phyloP scores from a whole-genome alignment of 2,797 vertebrate species.

The Pachyuromys duprasi region DNA sequence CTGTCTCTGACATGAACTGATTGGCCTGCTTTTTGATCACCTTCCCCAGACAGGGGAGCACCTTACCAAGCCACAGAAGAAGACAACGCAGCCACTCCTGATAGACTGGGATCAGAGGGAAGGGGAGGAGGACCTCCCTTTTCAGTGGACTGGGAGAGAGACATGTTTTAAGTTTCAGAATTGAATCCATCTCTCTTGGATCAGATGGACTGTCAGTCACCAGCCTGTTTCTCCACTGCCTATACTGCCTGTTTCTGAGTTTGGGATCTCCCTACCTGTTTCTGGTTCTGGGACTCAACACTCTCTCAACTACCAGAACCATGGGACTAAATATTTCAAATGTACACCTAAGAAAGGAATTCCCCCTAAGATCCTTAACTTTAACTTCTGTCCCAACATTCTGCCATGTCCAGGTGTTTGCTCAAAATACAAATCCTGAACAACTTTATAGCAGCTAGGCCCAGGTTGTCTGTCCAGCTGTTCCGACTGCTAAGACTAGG shows the following conservation, averaged over 20 bases:
- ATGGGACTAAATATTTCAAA: neutral
- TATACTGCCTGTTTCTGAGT: neutral
- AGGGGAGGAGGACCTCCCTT: too few species aligned
- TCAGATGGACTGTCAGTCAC: neutral
- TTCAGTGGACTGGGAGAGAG: too few species aligned
- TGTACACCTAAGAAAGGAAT: neutral
- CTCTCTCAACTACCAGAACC: neutral
- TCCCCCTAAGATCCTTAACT: neutral
- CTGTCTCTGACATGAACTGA: too few species aligned
- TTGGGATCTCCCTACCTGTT: neutral
- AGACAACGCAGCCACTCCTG: too few species aligned
- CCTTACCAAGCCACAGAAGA: too few species aligned
- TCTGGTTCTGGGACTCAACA: neutral
- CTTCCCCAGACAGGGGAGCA: too few species aligned
- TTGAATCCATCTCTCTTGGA: neutral
- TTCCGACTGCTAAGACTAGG: neutral
- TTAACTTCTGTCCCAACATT: neutral
- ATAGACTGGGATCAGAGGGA: too few species aligned
- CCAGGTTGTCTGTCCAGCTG: neutral
- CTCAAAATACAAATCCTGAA: neutral
- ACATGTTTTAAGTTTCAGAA: neutral
- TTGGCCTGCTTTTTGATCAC: too few species aligned
- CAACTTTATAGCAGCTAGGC: neutral
- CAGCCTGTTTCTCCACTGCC: neutral
- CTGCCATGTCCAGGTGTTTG: neutral